Evolutionary conservation across 2,797 vertebrate species (phyloP).

Genomic region (Dendrocincla tyrannina): DNA sequence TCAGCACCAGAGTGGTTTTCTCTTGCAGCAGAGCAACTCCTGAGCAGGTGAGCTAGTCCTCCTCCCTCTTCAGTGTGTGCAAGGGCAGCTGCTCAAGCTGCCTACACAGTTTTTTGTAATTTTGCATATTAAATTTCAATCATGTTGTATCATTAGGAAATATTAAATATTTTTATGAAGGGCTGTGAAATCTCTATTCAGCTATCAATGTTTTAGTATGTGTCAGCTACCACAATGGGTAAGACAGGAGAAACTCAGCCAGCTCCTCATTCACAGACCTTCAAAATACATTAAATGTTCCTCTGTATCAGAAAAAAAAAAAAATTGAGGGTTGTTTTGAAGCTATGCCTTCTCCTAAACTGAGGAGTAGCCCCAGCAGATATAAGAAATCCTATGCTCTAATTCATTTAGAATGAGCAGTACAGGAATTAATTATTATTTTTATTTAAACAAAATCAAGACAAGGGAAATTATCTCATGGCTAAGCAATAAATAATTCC

Average conservation of each 20-base stretch:
- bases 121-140: background rate
- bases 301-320: background rate
- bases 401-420: background rate
- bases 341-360: background rate
- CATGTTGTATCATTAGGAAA: background rate
- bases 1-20: background rate
- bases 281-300: background rate
- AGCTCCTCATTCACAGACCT: background rate
- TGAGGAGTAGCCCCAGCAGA: background rate
- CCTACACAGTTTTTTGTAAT: background rate
- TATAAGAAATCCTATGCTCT: background rate
- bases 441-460: background rate
- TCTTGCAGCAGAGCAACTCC: background rate
- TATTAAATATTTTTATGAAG: background rate
- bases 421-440: background rate
- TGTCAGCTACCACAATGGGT: background rate
- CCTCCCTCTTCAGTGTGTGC: background rate
- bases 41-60: background rate
- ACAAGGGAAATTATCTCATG: background rate
- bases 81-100: background rate
- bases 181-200: background rate
- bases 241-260: background rate
- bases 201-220: background rate
- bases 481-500: background rate
- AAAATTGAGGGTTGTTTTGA: background rate